Evolutionary conservation across 2,888 invertebrate genomes (phyloP), one percentile per base, ranked within the genome.

Genomic region (Noctua fimbriata): DNA sequence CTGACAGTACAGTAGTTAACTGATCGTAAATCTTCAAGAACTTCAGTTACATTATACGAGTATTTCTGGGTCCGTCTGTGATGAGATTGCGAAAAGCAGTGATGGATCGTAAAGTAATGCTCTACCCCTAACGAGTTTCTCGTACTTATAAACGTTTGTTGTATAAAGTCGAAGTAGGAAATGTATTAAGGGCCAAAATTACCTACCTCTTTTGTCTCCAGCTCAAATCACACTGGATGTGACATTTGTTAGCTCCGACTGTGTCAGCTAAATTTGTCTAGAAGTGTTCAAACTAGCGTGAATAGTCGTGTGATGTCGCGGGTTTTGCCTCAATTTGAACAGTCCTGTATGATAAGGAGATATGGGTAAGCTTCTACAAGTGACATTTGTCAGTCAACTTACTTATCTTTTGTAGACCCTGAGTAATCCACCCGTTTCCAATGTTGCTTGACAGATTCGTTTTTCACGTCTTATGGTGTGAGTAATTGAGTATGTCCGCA

Each of bases 11-110:
- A 32, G 63, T 65, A 71, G 36, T 85, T 82, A 85, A 85, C 60
- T 32, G 47, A 9, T 72, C 85, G 63, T 85, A 72, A 81, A 85
- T 83, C 85, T 81, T 83, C 67, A 32, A 63, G 32, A 47, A 28
- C 18, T 71, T 67, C 63, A 67, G n/a, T 44, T 1, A 69, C n/a
- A 18, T 60, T 66, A 66, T 52, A 52, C 36, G 63, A 65, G n/a
- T 44, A 67, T 67, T 85, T 71, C 70, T 7, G 28, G 24, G 41
- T 44, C 10, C 16, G 32, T 28, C 24, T 67, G 36, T 79, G 65
- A 83, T 85, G 71, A 74, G 41, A 58, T 52, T 44, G 41, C 60
- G 24, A 3, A 81, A 79, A 44, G 21, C 10, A 63, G 36, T 85
- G 70, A 81, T 80, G 67, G 85, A 73, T 82, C 10, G 58, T n/a